Evolutionary conservation across 1,140 invertebrate genomes (phyloP), one percentile per base, ranked within the genome.

Genomic region (Drosophila pallidifrons): DNA sequence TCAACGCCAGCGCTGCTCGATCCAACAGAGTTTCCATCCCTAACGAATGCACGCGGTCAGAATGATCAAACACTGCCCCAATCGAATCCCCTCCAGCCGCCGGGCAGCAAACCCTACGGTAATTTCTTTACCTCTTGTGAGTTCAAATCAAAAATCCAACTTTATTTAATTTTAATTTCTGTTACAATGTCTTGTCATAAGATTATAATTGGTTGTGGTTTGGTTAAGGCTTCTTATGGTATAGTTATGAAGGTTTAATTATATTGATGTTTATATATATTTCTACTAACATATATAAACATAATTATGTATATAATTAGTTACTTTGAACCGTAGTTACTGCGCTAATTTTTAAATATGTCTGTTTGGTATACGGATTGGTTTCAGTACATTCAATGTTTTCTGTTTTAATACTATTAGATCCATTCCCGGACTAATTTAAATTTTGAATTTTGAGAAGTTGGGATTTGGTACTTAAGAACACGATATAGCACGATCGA

Each of bases 41-140:
- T 98, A 90, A 98, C 97, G 80, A 96, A 96, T 93, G 94, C 96
- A 92, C 95, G 95, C 54, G 95, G 95, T 93, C 95, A 95, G 86
- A 94, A 96, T 93, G 95, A 96, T 94, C 95, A 94, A 92, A 94
- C 82, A 93, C 96, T 95, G 94, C 96, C 95, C 93, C 96, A 95
- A 93, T 95, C 95, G 82, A 96, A 94, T 93, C 94, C 95, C 72
- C 95, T 96, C 94, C 96, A 96, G 67, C 96, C 96, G 93, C 96
- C 96, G 67, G 96, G 96, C 85, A 96, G 96, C 93, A 97, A 97
- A 94, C 96, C 97, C 93, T 98, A 98, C 94, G 96, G 96, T 97
- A 91, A 93, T 92, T 92, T 92, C 68, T 92, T 92, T 91, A 92
- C 89, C 91, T 92, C 91, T 92, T 92, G 91, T 92, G 91, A 92